Evolutionary conservation across 2,888 invertebrate genomes (phyloP).

Genomic region (Heliconius ethilla): DNA sequence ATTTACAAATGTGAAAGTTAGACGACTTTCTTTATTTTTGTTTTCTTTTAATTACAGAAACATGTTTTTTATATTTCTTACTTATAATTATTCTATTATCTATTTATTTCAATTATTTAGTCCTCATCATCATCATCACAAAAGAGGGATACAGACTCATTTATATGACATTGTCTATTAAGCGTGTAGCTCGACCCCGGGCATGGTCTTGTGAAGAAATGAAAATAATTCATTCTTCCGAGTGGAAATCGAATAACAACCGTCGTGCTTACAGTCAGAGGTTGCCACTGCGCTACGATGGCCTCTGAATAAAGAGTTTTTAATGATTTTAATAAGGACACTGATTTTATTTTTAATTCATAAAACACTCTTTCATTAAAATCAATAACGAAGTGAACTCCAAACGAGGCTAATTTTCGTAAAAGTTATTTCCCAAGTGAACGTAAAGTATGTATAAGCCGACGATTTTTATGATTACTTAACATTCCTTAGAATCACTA

Average conservation of each 20-base stretch:
- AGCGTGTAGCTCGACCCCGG: not conserved
- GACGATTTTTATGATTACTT: not conserved
- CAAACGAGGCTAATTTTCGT: not conserved
- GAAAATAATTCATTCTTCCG: not conserved
- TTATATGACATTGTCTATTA: too few species aligned
- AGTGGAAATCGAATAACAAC: not conserved
- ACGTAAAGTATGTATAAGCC: not conserved
- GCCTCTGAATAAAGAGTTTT: not conserved
- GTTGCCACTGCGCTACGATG: not conserved
- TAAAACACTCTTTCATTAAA: not conserved
- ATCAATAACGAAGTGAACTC: not conserved
- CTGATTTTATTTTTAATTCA: not conserved
- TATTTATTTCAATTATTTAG: not conserved
- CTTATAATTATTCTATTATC: not conserved
- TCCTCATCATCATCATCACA: too few species aligned
- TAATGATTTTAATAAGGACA: not conserved
- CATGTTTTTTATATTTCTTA: not conserved
- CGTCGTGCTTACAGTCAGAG: not conserved
- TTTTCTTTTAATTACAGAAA: not conserved
- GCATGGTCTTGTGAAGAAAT: not conserved
- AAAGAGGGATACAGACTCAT: too few species aligned
- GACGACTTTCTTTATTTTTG: not conserved
- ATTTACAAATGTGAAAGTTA: not conserved
- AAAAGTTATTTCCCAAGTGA: not conserved
- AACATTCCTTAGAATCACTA: too few species aligned